Percentiles rank a stretch among this genome's conserved stretches.
These are phyloP conservation scores for Cottoperca gobio DNA, from an alignment of 2,797 vertebrate species.

Conservation along the genomic window DNA sequence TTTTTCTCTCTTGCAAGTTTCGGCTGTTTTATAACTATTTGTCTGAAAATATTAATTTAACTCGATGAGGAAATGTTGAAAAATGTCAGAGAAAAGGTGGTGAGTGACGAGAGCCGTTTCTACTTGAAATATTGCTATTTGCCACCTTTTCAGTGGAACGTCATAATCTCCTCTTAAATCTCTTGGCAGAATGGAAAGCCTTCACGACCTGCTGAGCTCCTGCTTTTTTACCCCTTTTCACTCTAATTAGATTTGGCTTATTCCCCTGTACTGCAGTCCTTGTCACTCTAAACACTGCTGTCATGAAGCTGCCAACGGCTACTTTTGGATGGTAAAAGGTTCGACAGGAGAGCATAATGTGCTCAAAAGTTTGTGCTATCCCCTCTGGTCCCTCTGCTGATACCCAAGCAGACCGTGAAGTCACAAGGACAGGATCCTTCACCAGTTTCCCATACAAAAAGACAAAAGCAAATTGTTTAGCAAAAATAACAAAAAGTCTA, in stretches of 20 bases:
- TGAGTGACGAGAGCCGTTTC: conserved; percentile 23
- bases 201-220: conserved; percentile 16
- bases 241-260: conserved; percentile 18
- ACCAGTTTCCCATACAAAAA: neutral
- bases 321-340: too few relatives aligned
- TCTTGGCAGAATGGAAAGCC: conserved; percentile 31
- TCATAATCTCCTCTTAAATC: conserved; percentile 42
- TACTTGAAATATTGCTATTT: conserved; percentile 29
- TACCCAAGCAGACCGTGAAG: neutral
- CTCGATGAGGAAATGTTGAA: neutral
- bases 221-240: conserved; percentile 12
- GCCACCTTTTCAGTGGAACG: conserved; percentile 14
- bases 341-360: neutral
- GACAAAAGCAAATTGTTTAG: too few relatives aligned
- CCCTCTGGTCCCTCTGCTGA: neutral
- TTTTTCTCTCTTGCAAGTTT: neutral
- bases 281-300: conserved; percentile 7
- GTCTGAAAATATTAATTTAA: neutral
- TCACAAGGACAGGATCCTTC: neutral
- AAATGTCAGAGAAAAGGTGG: neutral
- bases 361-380: neutral
- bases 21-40: neutral
- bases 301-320: conserved; percentile 7
- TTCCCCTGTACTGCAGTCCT: neutral
- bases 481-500: too few relatives aligned